Percentiles rank a stretch among this genome's conserved stretches.
phyloP scores from a whole-genome alignment of 2,888 invertebrate genomes.

The Euphydryas editha region DNA sequence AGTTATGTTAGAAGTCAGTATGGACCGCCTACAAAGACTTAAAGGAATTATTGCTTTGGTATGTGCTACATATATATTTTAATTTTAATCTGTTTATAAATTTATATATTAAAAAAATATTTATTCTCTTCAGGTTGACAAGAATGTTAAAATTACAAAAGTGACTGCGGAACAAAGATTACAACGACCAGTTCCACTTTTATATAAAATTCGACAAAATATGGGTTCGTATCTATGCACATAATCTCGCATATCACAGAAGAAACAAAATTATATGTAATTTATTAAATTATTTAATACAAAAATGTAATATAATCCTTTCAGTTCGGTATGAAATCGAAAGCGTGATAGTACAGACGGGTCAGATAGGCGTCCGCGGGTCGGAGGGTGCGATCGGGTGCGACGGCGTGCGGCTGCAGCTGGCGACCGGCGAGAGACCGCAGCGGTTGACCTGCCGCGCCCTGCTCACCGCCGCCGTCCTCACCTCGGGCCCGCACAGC shows the following conservation, averaged over 20 bases:
- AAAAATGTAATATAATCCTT: background rate
- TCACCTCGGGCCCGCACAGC: constrained; percentile 52
- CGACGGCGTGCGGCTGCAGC: constrained; percentile 50
- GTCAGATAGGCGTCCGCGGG: constrained; percentile 59
- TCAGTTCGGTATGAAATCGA: constrained; percentile 57
- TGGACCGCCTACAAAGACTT: constrained; percentile 56
- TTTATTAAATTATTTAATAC: background rate
- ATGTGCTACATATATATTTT: constrained; percentile 27
- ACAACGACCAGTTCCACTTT: background rate
- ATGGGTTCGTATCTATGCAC: background rate
- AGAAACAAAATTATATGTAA: background rate
- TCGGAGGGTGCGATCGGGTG: constrained; percentile 56
- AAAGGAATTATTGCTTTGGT: constrained; percentile 52
- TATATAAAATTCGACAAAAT: background rate
- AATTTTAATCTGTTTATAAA: background rate
- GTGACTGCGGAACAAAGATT: background rate
- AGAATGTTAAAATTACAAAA: background rate
- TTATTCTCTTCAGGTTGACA: background rate
- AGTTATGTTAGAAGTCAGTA: constrained; percentile 56
- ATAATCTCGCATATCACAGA: background rate
- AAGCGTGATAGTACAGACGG: constrained; percentile 55
- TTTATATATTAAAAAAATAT: background rate
- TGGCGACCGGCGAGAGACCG: constrained; percentile 54
- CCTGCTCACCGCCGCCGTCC: constrained; percentile 54
- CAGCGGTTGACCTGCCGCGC: constrained; percentile 52